phyloP scores from a whole-genome alignment of 2,888 invertebrate species.

The Tetropium fuscum region DNA sequence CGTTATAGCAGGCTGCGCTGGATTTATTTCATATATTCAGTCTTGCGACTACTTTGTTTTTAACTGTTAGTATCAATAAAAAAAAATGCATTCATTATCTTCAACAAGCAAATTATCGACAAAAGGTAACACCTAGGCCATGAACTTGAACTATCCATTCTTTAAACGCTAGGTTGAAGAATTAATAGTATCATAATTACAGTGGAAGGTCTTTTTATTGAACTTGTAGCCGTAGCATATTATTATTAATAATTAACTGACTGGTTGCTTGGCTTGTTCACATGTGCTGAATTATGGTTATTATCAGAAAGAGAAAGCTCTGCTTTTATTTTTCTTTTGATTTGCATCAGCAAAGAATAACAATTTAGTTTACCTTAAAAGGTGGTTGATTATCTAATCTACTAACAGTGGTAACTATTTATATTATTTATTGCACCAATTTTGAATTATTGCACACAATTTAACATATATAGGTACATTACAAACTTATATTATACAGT shows the following conservation, averaged over 20 bases:
- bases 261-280: not conserved
- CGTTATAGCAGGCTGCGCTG: not conserved
- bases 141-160: constrained; percentile 27
- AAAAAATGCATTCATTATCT: not conserved
- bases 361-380: constrained; percentile 32
- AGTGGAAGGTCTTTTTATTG: not conserved
- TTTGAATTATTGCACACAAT: too few species aligned
- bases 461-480: too few species aligned
- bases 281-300: not conserved
- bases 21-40: constrained; percentile 5
- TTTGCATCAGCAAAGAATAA: constrained; percentile 13
- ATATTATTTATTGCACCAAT: too few species aligned
- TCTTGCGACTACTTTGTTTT: constrained; percentile 13
- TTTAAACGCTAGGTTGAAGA: not conserved
- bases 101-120: constrained; percentile 13
- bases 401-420: too few species aligned
- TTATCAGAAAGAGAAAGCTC: constrained; percentile 34
- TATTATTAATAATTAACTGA: constrained; percentile 4
- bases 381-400: constrained; percentile 25
- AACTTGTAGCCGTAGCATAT: not conserved
- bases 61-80: constrained; percentile 18
- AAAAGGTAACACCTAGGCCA: constrained; percentile 23
- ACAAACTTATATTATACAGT: too few species aligned
- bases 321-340: constrained; percentile 4
- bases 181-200: not conserved